Percentiles rank a stretch among this genome's conserved stretches.
These are phyloP conservation scores for Australoheros facetus DNA, from an alignment of 2,797 vertebrate genomes.

Conservation along the genomic window DNA sequence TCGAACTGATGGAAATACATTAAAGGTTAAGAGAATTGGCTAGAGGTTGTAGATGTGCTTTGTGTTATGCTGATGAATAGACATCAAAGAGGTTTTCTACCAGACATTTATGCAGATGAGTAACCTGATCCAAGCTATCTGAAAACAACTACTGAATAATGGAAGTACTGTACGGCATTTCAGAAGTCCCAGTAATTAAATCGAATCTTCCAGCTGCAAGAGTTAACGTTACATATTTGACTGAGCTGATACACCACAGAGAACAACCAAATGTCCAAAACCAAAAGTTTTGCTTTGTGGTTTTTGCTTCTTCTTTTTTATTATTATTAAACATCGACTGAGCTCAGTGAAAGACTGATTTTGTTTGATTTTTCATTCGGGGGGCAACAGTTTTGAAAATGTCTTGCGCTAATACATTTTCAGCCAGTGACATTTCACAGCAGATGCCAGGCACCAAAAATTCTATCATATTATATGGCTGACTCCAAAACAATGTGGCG, in stretches of 20 bases:
- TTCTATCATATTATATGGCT: constrained; percentile 20
- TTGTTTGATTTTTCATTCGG: constrained; percentile 4
- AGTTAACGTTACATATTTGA: not conserved
- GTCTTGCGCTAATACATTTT: constrained; percentile 44
- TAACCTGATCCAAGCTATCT: not conserved
- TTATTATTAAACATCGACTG: constrained; percentile 30
- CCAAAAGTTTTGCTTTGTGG: not conserved
- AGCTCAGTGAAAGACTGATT: constrained; percentile 43
- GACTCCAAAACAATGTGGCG: constrained; percentile 24
- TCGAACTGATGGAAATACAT: not conserved
- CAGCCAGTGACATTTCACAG: constrained; percentile 59
- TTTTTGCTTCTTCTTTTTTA: not conserved
- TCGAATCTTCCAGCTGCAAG: not conserved
- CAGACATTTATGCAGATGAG: not conserved
- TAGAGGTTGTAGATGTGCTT: not conserved
- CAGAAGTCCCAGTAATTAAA: not conserved
- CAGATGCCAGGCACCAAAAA: constrained; percentile 21
- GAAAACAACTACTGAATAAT: not conserved
- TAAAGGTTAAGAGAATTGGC: not conserved
- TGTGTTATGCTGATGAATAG: not conserved
- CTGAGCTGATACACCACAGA: not conserved
- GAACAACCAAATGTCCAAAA: not conserved
- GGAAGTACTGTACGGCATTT: not conserved
- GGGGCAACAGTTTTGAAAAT: constrained; percentile 38
- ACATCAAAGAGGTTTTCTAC: not conserved